phyloP scores from a whole-genome alignment of 2,113 vertebrate species.

The Myotis brandtii region DNA sequence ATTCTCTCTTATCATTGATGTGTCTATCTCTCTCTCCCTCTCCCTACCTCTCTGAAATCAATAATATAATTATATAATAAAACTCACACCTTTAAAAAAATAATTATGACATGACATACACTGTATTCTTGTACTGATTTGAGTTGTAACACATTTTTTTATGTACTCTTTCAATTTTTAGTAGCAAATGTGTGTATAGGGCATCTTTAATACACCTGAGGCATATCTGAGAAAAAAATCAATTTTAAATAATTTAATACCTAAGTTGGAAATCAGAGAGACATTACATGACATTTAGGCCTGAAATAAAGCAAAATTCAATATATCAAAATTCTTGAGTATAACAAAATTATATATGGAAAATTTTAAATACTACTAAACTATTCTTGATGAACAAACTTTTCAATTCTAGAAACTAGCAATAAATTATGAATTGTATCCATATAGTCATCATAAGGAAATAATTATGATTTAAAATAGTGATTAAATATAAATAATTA shows the following conservation, averaged over 20 bases:
- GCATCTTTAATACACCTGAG: too few species aligned
- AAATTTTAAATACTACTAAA: constrained; percentile 11
- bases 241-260: neutral
- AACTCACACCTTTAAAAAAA: too few species aligned
- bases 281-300: neutral
- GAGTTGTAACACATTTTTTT: too few species aligned
- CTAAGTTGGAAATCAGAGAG: neutral
- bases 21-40: too few species aligned
- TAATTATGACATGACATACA: too few species aligned
- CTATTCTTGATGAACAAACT: neutral
- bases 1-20: too few species aligned
- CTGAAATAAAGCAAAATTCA: neutral
- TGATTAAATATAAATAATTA: neutral
- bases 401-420: neutral
- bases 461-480: neutral
- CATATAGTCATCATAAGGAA: neutral
- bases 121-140: too few species aligned
- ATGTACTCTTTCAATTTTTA: too few species aligned
- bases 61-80: too few species aligned
- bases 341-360: neutral
- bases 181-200: too few species aligned
- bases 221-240: neutral
- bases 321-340: neutral
- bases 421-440: neutral
- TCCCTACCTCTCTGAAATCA: too few species aligned